These are phyloP conservation scores for Meghimatium bilineatum DNA, from an alignment of 2,888 invertebrate species.

Conservation along the genomic window DNA sequence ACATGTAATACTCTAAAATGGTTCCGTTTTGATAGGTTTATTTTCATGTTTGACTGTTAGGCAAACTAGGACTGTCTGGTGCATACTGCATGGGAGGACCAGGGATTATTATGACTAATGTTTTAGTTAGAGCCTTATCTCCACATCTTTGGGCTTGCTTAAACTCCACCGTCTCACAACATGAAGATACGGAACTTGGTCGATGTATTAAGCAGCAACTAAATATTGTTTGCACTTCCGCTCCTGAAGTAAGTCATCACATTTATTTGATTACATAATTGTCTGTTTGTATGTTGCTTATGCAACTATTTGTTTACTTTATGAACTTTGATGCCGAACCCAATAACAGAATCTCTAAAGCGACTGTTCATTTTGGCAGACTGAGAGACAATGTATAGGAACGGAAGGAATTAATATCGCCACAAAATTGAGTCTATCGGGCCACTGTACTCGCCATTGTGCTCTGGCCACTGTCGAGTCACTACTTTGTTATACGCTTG, in stretches of 20 bases:
- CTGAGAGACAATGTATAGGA: no score
- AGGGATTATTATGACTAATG: constrained; percentile 91
- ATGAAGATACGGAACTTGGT: constrained; percentile 98
- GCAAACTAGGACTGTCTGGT: constrained; percentile 30
- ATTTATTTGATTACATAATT: neutral
- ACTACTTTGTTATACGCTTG: no score
- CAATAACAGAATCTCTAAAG: no score
- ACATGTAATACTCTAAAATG: no score
- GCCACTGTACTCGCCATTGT: no score
- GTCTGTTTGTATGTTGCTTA: constrained; percentile 17
- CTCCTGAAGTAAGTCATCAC: constrained; percentile 83
- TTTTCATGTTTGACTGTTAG: neutral
- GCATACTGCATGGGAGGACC: constrained; percentile 99
- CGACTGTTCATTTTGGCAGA: no score
- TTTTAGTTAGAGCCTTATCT: constrained; percentile 85
- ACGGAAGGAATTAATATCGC: no score
- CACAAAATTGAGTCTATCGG: no score
- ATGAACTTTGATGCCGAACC: no score
- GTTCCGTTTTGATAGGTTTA: no score
- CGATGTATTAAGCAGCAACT: constrained; percentile 94
- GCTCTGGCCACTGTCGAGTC: no score
- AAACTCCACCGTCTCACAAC: constrained; percentile 92
- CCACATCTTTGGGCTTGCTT: constrained; percentile 93
- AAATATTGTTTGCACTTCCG: constrained; percentile 90
- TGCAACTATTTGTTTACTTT: no score